phyloP scores from a whole-genome alignment of 2,888 invertebrate genomes.

The Hypselothyrea guttata region DNA sequence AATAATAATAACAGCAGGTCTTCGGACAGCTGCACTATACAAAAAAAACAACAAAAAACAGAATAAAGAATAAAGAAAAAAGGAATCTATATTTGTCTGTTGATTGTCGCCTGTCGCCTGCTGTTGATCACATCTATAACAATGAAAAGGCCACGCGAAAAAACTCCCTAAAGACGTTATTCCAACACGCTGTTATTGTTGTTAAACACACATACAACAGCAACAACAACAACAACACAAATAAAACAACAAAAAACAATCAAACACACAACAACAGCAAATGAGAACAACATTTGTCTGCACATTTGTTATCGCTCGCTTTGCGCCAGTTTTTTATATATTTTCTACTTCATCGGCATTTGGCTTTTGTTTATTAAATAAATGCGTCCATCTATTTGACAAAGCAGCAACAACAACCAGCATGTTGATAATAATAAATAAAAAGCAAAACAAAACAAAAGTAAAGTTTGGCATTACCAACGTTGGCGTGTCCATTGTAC shows the following conservation, averaged over 20 bases:
- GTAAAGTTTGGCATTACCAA: conserved; percentile 13
- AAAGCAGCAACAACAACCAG: conserved; percentile 13
- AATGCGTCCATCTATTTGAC: conserved; percentile 35
- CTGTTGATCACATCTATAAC: conserved; percentile 34
- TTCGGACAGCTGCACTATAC: conserved; percentile 7
- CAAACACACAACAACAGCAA: conserved; percentile 1
- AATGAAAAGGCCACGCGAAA: conserved; percentile 43
- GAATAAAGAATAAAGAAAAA: neutral
- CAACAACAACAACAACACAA: conserved; percentile 3
- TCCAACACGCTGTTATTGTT: conserved; percentile 24
- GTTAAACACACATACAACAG: conserved; percentile 22
- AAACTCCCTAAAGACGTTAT: conserved; percentile 34
- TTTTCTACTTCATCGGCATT: conserved; percentile 15
- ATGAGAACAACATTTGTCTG: conserved; percentile 25
- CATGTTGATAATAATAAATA: neutral
- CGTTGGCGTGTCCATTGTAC: conserved; percentile 20
- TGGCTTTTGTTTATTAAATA: conserved; percentile 39
- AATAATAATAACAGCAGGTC: conserved; percentile 12
- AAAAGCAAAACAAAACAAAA: conserved; percentile 2
- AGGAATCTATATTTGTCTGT: conserved; percentile 1
- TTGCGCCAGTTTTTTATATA: conserved; percentile 11
- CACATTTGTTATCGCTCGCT: conserved; percentile 27
- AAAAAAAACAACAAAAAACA: neutral
- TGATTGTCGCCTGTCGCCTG: conserved; percentile 14
- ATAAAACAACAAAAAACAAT: too few relatives aligned